Percentiles rank a stretch among this genome's conserved stretches.
phyloP scores from a whole-genome alignment of 2,888 invertebrate genomes.

The Tachina fera region DNA sequence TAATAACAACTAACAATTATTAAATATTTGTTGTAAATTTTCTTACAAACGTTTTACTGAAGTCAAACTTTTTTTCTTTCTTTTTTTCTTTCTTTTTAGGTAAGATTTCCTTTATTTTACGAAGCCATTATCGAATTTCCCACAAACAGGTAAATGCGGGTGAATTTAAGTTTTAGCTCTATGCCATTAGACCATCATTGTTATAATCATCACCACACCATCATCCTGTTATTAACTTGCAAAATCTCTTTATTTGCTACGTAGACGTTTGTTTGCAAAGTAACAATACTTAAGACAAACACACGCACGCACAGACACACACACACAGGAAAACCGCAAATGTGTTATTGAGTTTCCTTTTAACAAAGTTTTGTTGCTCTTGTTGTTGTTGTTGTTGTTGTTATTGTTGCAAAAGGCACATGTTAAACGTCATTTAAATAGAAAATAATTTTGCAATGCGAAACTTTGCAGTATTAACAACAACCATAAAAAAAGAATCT shows the following conservation, averaged over 20 bases:
- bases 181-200: slow-evolving; percentile 41
- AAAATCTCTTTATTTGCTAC: slow-evolving; percentile 62
- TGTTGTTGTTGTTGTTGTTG: slow-evolving; percentile 17
- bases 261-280: slow-evolving; percentile 26
- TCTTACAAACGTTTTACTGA: slow-evolving; percentile 26
- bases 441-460: slow-evolving; percentile 70
- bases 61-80: slow-evolving; percentile 4
- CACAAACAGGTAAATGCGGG: slow-evolving; percentile 66
- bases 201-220: slow-evolving; percentile 60
- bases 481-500: slow-evolving; percentile 37
- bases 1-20: slow-evolving; percentile 50
- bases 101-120: slow-evolving; percentile 47
- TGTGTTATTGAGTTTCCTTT: slow-evolving; percentile 69
- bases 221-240: slow-evolving; percentile 71
- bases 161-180: slow-evolving; percentile 46
- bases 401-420: slow-evolving; percentile 65
- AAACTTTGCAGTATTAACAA: slow-evolving; percentile 69
- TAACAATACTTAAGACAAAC: slow-evolving; percentile 22
- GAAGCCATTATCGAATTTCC: slow-evolving; percentile 53
- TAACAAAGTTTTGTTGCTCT: slow-evolving; percentile 52
- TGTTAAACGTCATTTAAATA: slow-evolving; percentile 71
- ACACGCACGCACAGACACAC: neutral
- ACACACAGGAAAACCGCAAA: slow-evolving; percentile 69
- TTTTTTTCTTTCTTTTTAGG: slow-evolving; percentile 49
- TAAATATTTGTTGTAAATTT: slow-evolving; percentile 24